Evolutionary conservation across 2,797 vertebrate species (phyloP).

Genomic region (Ctenochaetus hawaiiensis): DNA sequence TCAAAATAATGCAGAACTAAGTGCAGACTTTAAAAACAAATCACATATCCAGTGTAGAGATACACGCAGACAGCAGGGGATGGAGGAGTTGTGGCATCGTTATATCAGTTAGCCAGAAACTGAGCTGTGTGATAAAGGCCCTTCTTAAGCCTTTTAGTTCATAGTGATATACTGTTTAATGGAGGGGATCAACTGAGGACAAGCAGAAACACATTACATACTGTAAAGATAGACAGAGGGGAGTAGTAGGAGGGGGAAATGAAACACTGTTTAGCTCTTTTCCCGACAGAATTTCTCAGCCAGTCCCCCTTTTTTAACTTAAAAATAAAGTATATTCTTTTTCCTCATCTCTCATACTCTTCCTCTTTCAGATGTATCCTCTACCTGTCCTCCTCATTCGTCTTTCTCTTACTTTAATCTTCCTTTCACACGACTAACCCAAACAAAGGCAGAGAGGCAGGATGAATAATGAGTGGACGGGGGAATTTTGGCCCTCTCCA

Average conservation of each 20-base stretch:
- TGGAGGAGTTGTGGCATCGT: constrained; percentile 32
- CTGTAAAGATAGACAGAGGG: constrained; percentile 14
- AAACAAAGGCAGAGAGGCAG: constrained; percentile 40
- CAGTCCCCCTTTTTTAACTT: constrained; percentile 7
- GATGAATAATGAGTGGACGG: constrained; percentile 56
- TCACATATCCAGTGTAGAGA: constrained; percentile 1
- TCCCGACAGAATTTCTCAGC: constrained; percentile 3
- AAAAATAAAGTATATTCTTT: constrained; percentile 22
- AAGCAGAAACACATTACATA: constrained; percentile 17
- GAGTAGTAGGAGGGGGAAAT: constrained; percentile 13
- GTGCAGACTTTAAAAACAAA: constrained; percentile 32
- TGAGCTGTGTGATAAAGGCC: constrained; percentile 45
- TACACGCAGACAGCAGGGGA: constrained; percentile 28
- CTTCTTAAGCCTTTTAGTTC: constrained; percentile 36
- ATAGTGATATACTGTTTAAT: constrained; percentile 39
- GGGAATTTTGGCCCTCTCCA: constrained; percentile 49
- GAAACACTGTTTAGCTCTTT: constrained; percentile 40
- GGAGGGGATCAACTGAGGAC: constrained; percentile 58
- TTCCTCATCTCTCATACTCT: constrained; percentile 8
- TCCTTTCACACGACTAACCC: constrained; percentile 35
- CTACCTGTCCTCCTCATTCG: constrained; percentile 24
- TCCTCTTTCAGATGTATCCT: constrained; percentile 8
- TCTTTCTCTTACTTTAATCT: constrained; percentile 36
- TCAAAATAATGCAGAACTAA: constrained; percentile 20
- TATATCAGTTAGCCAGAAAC: constrained; percentile 48